Conservation (phyloP, 2,797 vertebrate species). For the Chloroceryle inda region DNA sequence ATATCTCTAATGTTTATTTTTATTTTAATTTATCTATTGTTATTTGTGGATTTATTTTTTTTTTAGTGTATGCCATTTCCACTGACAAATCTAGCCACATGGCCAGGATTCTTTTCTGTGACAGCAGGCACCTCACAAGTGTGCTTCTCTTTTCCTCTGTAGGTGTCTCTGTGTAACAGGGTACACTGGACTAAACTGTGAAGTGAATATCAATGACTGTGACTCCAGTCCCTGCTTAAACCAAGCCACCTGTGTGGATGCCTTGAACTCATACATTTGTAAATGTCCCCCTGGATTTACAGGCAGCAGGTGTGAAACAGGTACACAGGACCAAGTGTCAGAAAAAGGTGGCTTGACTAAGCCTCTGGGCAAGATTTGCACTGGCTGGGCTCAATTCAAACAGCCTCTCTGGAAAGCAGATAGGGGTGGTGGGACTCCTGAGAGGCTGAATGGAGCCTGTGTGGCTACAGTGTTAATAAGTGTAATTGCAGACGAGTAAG, state of each 20-base stretch:
- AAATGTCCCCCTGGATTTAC: slow-evolving; percentile 97
- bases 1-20: background rate
- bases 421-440: background rate
- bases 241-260: slow-evolving; percentile 93
- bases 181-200: slow-evolving; percentile 89
- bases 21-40: too few species aligned
- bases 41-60: background rate
- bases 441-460: background rate
- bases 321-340: slow-evolving; percentile 79
- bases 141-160: background rate
- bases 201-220: slow-evolving; percentile 93
- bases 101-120: background rate
- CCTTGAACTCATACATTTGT: slow-evolving; percentile 89
- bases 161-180: slow-evolving; percentile 93
- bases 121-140: background rate
- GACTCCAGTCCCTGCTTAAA: slow-evolving; percentile 93
- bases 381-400: background rate
- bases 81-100: background rate
- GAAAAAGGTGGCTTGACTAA: slow-evolving; percentile 25
- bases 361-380: background rate
- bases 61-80: background rate
- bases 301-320: slow-evolving; percentile 99
- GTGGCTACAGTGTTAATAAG: background rate
- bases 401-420: background rate
- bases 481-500: background rate